Conservation (phyloP, 2,888 invertebrate species). For the Drosophila meridiana region DNA sequence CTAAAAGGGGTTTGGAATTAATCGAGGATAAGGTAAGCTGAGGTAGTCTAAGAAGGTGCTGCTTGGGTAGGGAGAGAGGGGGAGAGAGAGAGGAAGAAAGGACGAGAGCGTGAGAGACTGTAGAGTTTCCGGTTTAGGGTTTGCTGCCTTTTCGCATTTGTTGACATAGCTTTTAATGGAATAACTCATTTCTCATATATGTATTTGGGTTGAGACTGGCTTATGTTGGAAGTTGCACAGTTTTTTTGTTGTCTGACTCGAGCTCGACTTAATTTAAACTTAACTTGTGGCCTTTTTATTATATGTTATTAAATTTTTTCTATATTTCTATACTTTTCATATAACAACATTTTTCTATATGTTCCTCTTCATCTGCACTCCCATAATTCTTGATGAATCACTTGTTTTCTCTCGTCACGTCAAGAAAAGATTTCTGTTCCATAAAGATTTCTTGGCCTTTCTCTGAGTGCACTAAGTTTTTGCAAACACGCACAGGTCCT, state of each 20-base stretch:
- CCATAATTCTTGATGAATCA: background rate
- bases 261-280: no score
- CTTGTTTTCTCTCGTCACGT: background rate
- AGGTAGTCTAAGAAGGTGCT: background rate
- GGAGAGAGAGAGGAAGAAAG: background rate
- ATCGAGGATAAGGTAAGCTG: background rate
- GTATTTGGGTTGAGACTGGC: background rate
- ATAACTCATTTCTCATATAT: background rate
- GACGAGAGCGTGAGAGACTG: background rate
- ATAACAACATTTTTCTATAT: background rate
- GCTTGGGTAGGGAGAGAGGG: background rate
- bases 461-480: slow-evolving; percentile 37
- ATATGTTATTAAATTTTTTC: no score
- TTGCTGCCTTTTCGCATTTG: background rate
- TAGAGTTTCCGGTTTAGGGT: background rate
- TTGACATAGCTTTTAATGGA: slow-evolving; percentile 3
- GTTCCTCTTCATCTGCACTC: background rate
- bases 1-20: background rate
- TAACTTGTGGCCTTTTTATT: no score
- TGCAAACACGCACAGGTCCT: slow-evolving; percentile 21
- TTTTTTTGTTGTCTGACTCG: no score
- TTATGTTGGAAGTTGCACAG: background rate
- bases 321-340: background rate
- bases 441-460: slow-evolving; percentile 3
- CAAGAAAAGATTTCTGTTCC: background rate